Conservation (phyloP, 1,140 invertebrate species). For the Capitella teleta region DNA sequence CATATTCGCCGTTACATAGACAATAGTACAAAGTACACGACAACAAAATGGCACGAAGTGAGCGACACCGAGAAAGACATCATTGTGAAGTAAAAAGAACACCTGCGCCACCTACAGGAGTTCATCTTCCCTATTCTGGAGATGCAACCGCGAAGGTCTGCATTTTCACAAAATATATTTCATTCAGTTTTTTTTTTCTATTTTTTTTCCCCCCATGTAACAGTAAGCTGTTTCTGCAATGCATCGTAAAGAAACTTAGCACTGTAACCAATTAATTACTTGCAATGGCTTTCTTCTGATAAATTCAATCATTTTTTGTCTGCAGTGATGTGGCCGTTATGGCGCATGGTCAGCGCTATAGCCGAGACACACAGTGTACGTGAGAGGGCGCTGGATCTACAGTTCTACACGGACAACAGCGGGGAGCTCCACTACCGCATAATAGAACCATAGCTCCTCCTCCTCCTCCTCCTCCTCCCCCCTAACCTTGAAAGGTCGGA, state of each 20-base stretch:
- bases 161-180: constrained; percentile 10
- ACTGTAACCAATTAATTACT: neutral
- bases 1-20: too few species aligned
- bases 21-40: too few species aligned
- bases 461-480: constrained; percentile 57
- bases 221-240: neutral
- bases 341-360: constrained; percentile 53
- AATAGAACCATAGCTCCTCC: constrained; percentile 60
- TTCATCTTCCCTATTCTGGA: constrained; percentile 15
- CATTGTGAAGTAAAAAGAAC: too few species aligned
- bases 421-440: constrained; percentile 59
- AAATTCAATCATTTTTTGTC: neutral
- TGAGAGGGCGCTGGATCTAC: constrained; percentile 63
- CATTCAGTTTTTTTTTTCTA: neutral
- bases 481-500: constrained; percentile 57
- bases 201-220: neutral
- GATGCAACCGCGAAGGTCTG: constrained; percentile 54
- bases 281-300: neutral
- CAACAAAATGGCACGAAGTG: too few species aligned
- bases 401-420: constrained; percentile 46
- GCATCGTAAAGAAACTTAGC: neutral
- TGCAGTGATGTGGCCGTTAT: constrained; percentile 44
- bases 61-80: too few species aligned
- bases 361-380: constrained; percentile 61
- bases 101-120: neutral